Base-by-base conservation (phyloP, 2,888 invertebrate species). In the Carterocephalus palaemon region DNA sequence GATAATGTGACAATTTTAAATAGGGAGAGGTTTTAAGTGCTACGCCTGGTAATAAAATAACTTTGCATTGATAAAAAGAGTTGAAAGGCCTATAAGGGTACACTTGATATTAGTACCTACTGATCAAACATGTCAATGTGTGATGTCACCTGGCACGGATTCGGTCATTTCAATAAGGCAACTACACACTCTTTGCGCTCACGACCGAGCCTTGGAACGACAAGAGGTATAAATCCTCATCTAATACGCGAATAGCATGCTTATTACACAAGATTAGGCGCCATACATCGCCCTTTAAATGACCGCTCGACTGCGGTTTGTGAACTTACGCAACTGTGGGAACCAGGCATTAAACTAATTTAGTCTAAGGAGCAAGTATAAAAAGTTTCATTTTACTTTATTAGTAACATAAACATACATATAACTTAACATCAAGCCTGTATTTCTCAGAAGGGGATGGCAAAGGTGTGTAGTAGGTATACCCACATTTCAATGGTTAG, bases 281-380 rank as follows among this genome's bases (percentile, higher is more conserved):
- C 54, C 57, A 66, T 63, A 61, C 68, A 53, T 62, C 61, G 65
- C 62, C 67, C 62, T 67, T 63, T 54, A 23, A 36, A 37, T 45
- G 29, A 41, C 46, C 31, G 50, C 9, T 8, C 17, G 13, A 42
- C 54, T 75, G 80, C 63, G 79, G 79, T 75, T 77, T 69, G 59
- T 62, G 60, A 70, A 69, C 69, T 66, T 64, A 63, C 64, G 63
- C 62, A 59, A 64, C 69, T 73, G 73, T 80, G 77, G 69, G 77
- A 75, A 71, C 48, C 56, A 48, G 48, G 50, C 46, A 9, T 20
- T 8, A n/a, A 8, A 5, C 2, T 12, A 4, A 6, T 2, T 9
- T 26, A 10, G 24, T 5, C 5, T 16, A n/a, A n/a, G n/a, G n/a
- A n/a, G n/a, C n/a, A n/a, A n/a, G n/a, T n/a, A n/a, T n/a, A n/a